Evolutionary conservation across 2,797 vertebrate species (phyloP), one percentile per base, ranked within the genome.

Genomic region (Salarias fasciatus): DNA sequence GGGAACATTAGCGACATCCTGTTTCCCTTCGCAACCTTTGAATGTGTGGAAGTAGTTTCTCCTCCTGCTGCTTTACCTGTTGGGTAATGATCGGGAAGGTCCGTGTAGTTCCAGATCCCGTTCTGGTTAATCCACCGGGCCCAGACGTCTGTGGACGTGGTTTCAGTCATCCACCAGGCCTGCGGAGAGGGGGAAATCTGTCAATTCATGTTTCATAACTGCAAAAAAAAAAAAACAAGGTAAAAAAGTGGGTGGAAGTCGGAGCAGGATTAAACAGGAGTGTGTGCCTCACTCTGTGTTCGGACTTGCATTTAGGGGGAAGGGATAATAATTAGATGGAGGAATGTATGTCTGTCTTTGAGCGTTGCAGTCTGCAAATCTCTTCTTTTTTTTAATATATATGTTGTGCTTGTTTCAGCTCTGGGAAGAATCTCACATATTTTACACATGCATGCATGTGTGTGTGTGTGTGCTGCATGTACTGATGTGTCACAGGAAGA

Each of bases 111-210:
- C 89, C 91, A 91, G 1, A n/a, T 33, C n/a, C 63, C 74, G 0
- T 35, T 43, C 0, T 0, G 0, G 0, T 13, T 0, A 0, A 47
- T 0, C 92, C 93, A 94, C 4, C 68, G 74, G 46, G 10, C 74
- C 93, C 93, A 94, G 2, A 94, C 55, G 18, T 94, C 93, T 12
- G 89, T 93, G 60, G 61, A 63, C 0, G 36, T 0, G 1, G 0
- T 3, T 0, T 73, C 0, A 0, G 70, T 72, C 33, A 86, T 12
- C 93, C 93, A 94, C 93, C 93, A 94, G 42, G 84, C 91, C 93
- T 94, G 62, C 2, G 5, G 47, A 18, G 9, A 18, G 10, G 5
- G 8, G 8, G 3, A 45, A 11, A 12, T 10, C 28, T 45, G 11
- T 24, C 9, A 8, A 15, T 14, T 8, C 13, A 9, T 3, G 13